Evolutionary conservation across 1,140 invertebrate species (phyloP).

Genomic region (Heliconius hewitsoni): DNA sequence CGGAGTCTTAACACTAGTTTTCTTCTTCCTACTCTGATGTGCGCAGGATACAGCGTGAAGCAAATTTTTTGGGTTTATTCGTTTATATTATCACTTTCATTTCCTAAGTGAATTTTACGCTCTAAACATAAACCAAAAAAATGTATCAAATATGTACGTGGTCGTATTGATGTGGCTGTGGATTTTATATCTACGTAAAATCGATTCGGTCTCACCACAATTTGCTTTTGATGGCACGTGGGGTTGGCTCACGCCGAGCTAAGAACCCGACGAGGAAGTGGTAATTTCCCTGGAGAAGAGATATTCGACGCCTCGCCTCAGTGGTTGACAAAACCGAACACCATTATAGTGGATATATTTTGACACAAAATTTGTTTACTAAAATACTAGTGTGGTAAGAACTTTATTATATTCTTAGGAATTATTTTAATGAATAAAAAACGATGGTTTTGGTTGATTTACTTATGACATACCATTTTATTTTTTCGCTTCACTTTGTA

Average conservation of each 20-base stretch:
- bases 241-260: constrained; percentile 24
- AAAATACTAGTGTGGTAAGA: neutral
- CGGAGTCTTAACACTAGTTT: too few relatives aligned
- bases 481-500: too few relatives aligned
- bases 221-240: constrained; percentile 47
- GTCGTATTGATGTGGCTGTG: constrained; percentile 43
- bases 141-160: constrained; percentile 20
- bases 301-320: constrained; percentile 35
- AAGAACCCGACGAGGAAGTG: constrained; percentile 40
- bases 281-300: constrained; percentile 50
- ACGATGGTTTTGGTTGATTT: neutral
- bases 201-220: constrained; percentile 48
- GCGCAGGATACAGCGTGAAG: too few relatives aligned
- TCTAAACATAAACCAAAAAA: constrained; percentile 2
- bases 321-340: constrained; percentile 26
- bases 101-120: neutral
- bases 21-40: too few relatives aligned
- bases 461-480: too few relatives aligned
- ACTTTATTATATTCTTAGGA: neutral
- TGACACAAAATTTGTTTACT: neutral
- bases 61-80: neutral
- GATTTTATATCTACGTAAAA: constrained; percentile 49
- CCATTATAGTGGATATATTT: neutral
- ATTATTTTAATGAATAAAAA: neutral
- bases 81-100: neutral